A percentile compares a stretch with the other conserved stretches of the same genome.
These are phyloP conservation scores for Leucophenga varia DNA, from an alignment of 1,140 invertebrate genomes.

Conservation along the genomic window DNA sequence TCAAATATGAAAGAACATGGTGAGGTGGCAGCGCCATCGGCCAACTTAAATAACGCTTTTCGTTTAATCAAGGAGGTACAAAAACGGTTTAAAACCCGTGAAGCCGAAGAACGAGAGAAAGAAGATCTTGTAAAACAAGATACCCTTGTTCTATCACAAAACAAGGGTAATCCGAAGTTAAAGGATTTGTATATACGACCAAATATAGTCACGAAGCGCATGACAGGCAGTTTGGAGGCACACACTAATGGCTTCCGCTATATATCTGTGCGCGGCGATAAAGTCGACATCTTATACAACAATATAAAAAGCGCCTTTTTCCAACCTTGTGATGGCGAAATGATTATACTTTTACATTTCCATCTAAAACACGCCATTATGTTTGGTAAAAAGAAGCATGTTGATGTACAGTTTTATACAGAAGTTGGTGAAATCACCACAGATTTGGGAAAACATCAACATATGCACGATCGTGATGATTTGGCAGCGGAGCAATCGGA, in stretches of 20 bases:
- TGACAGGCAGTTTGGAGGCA: conserved; percentile 92
- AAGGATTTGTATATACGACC: conserved; percentile 99
- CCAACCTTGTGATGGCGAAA: conserved; percentile 98
- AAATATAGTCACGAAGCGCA: conserved; percentile 97
- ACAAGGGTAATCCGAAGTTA: conserved; percentile 97
- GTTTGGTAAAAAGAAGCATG: conserved; percentile 99
- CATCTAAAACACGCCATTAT: conserved; percentile 98
- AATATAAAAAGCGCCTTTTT: conserved; percentile 99
- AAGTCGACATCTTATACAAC: conserved; percentile 99
- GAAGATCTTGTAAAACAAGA: conserved; percentile 99
- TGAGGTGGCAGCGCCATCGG: conserved; percentile 90
- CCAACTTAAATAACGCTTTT: conserved; percentile 95
- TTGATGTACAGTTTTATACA: conserved; percentile 99
- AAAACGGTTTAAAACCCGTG: conserved; percentile 97
- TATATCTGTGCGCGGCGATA: conserved; percentile 96
- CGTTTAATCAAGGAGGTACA: conserved; percentile 98
- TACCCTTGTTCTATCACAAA: conserved; percentile 90
- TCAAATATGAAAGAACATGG: conserved; percentile 98
- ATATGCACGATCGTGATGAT: conserved; percentile 99
- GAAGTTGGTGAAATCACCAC: conserved; percentile 99
- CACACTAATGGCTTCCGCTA: conserved; percentile 98
- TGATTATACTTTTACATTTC: conserved; percentile 99
- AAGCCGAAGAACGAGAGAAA: conserved; percentile 97
- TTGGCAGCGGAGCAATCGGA: conserved; percentile 98
- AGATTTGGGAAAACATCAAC: conserved; percentile 98